These are phyloP conservation scores for Watsonalla binaria DNA, from an alignment of 2,888 invertebrate genomes.

Conservation along the genomic window DNA sequence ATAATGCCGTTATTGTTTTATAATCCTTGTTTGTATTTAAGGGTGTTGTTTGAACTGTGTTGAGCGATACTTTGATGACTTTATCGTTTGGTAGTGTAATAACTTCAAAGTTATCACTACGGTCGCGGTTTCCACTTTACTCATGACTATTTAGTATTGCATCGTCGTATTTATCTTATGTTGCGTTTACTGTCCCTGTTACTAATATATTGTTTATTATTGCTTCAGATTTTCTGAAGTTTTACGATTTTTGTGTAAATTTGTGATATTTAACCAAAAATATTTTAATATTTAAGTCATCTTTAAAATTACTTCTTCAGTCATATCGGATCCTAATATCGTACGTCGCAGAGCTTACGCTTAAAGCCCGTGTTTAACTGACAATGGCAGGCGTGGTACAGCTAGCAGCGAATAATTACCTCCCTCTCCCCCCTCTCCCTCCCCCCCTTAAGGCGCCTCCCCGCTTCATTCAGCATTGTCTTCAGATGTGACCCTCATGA, in stretches of 20 bases:
- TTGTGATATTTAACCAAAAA: too few relatives aligned
- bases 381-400: slow-evolving; percentile 74
- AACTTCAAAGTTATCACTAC: not conserved
- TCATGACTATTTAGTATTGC: too few relatives aligned
- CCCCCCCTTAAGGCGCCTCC: slow-evolving; percentile 25
- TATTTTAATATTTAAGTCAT: not conserved
- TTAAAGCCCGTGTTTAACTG: slow-evolving; percentile 54
- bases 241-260: too few relatives aligned
- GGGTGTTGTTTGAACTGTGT: slow-evolving; percentile 11
- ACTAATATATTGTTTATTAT: too few relatives aligned
- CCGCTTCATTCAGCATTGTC: slow-evolving; percentile 68
- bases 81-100: not conserved
- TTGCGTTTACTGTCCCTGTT: too few relatives aligned
- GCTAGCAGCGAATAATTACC: slow-evolving; percentile 70
- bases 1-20: slow-evolving; percentile 36
- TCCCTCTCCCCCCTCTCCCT: slow-evolving; percentile 34
- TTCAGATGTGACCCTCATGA: slow-evolving; percentile 56
- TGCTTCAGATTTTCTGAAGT: too few relatives aligned
- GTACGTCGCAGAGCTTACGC: slow-evolving; percentile 36
- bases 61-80: not conserved
- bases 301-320: slow-evolving; percentile 14
- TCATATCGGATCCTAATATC: slow-evolving; percentile 14
- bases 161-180: too few relatives aligned
- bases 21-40: slow-evolving; percentile 38
- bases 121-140: not conserved